Conservation (phyloP, 2,888 invertebrate genomes). For the Tinea trinotella region DNA sequence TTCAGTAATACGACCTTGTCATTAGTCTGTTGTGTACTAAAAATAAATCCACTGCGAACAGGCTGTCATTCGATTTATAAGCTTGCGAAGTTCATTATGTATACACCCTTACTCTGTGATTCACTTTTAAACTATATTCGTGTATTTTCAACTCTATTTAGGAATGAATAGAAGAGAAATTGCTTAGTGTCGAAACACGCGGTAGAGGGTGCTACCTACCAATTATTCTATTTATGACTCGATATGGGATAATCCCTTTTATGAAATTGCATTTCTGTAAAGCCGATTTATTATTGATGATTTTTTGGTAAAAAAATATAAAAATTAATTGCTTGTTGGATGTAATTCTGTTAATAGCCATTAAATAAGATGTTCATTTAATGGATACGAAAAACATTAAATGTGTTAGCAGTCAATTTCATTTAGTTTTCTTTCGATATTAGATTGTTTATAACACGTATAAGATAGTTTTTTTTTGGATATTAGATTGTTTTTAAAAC, state of each 20-base stretch:
- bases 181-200: neutral
- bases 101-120: neutral
- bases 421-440: no score
- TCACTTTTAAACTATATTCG: neutral
- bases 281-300: no score
- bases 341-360: no score
- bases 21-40: conserved; percentile 7
- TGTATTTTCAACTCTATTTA: neutral
- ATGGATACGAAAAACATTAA: no score
- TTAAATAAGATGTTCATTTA: no score
- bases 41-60: neutral
- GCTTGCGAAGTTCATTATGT: neutral
- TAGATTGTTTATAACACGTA: no score
- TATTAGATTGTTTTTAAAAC: no score
- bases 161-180: neutral
- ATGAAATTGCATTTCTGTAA: conserved; percentile 1
- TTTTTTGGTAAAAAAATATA: no score
- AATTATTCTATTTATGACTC: conserved; percentile 1
- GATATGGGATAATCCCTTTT: neutral
- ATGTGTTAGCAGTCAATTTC: no score
- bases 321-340: no score
- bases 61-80: conserved; percentile 3
- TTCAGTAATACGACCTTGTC: neutral
- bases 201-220: neutral
- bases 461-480: no score